Evolutionary conservation across 2,797 vertebrate genomes (phyloP).

Genomic region (Morus bassanus): DNA sequence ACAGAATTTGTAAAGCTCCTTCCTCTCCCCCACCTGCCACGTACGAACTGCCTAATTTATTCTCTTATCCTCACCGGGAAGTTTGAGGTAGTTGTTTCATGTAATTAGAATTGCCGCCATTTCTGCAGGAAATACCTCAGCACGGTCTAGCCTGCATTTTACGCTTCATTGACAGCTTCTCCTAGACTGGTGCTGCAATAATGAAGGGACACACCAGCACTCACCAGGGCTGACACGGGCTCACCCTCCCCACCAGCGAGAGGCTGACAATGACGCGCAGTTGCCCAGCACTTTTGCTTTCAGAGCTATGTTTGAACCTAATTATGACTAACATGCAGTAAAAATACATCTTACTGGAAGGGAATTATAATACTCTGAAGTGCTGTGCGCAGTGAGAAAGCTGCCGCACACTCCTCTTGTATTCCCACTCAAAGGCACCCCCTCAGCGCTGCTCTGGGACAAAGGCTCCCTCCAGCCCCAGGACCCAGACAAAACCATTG

Average conservation of each 20-base stretch:
- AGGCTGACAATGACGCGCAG: fast-evolving
- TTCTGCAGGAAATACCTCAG: background rate
- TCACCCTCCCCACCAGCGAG: background rate
- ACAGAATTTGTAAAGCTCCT: slow-evolving; percentile 13
- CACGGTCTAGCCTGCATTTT: background rate
- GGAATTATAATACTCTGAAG: background rate
- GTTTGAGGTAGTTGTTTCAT: background rate
- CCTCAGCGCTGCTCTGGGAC: background rate
- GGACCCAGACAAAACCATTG: fast-evolving
- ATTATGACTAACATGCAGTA: background rate
- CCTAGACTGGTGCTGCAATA: fast-evolving
- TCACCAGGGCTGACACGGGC: fast-evolving
- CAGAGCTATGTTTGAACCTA: background rate
- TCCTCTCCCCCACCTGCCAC: background rate
- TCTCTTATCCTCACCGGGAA: slow-evolving; percentile 17
- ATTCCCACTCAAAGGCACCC: fast-evolving
- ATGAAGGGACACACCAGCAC: fast-evolving
- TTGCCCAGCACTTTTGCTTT: background rate
- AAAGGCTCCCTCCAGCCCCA: background rate
- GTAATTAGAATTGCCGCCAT: background rate
- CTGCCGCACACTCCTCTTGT: fast-evolving
- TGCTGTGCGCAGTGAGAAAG: fast-evolving
- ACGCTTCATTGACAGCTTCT: background rate
- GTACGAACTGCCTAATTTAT: slow-evolving; percentile 37
- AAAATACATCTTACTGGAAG: background rate